These are phyloP conservation scores for Drosophila meridionalis DNA, from an alignment of 2,888 invertebrate species.

Conservation along the genomic window DNA sequence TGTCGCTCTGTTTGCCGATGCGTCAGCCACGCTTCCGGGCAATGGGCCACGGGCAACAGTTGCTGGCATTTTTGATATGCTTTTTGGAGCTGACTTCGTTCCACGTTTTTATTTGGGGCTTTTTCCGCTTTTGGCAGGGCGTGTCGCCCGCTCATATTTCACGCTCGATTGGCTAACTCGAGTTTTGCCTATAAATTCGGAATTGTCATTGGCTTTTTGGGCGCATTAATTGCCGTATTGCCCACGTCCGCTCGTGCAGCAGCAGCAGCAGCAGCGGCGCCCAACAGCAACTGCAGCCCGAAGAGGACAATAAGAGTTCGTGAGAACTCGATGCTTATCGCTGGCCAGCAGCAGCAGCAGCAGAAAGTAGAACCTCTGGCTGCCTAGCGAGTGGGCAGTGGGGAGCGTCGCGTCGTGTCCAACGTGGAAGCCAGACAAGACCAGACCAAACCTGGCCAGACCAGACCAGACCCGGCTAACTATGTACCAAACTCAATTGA, in stretches of 20 bases:
- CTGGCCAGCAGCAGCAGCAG: constrained; percentile 16
- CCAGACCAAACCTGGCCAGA: background rate
- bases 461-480: constrained; percentile 2
- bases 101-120: constrained; percentile 4
- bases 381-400: constrained; percentile 54
- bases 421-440: constrained; percentile 13
- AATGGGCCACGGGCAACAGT: background rate
- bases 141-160: constrained; percentile 65
- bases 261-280: constrained; percentile 47
- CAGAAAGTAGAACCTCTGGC: constrained; percentile 39
- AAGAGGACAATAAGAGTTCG: constrained; percentile 83
- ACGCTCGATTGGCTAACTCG: constrained; percentile 54
- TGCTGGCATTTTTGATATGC: background rate
- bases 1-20: constrained; percentile 33
- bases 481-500: constrained; percentile 24
- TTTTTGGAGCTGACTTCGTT: constrained; percentile 4
- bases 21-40: constrained; percentile 47
- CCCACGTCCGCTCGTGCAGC: constrained; percentile 55
- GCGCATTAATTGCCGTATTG: constrained; percentile 47
- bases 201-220: constrained; percentile 30
- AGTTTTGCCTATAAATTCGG: constrained; percentile 26
- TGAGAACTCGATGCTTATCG: constrained; percentile 84
- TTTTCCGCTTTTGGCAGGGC: constrained; percentile 22
- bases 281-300: constrained; percentile 15
- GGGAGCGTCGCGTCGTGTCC: constrained; percentile 36